Evolutionary conservation across 2,888 invertebrate species (phyloP), one percentile per base, ranked within the genome.

Genomic region (Rhimphoctona megacephalus): DNA sequence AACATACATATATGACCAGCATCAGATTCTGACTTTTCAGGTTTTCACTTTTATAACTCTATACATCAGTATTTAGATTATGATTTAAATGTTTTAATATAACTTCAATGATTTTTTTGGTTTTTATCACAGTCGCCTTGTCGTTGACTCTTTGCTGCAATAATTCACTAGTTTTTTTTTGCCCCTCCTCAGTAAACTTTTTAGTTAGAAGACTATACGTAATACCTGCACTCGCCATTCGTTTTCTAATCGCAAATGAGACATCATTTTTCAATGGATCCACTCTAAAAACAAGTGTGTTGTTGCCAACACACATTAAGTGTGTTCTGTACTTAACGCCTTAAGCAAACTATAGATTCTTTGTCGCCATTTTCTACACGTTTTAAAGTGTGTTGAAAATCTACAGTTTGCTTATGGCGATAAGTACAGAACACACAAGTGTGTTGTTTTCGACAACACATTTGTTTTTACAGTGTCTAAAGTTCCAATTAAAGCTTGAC

Each of bases 71-170:
- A 57, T 57, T 22, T 57, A 22, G n/a, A 57, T 57, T 19, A 57
- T 46, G 22, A 19, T n/a, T 0, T 46, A 72, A 17, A 72, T 30
- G 14, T 52, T 72, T 54, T 61, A 74, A 17, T 19, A 74, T 61
- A 9, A 19, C 36, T 4, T 36, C 22, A 14, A 74, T 30, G 3
- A 64, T 76, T 76, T 64, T 64, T 64, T 46, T 30, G 30, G 64
- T 49, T 76, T 76, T 66, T 25, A 64, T 76, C 7, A 80, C 30
- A 70, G 33, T 57, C 11, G 33, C 9, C n/a, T 72, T 64, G 8
- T 39, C 81, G 39, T 81, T 49, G n/a, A 57, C 49, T 81, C 36
- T 72, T 73, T 72, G 64, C 73, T 72, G 22, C 17, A 73, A 64
- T 73, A 81, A 49, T 57, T 39, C 22, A 7, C 39, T 69, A 11